Base-by-base conservation (phyloP, 1,140 invertebrate genomes). In the Brachionus plicatilis region DNA sequence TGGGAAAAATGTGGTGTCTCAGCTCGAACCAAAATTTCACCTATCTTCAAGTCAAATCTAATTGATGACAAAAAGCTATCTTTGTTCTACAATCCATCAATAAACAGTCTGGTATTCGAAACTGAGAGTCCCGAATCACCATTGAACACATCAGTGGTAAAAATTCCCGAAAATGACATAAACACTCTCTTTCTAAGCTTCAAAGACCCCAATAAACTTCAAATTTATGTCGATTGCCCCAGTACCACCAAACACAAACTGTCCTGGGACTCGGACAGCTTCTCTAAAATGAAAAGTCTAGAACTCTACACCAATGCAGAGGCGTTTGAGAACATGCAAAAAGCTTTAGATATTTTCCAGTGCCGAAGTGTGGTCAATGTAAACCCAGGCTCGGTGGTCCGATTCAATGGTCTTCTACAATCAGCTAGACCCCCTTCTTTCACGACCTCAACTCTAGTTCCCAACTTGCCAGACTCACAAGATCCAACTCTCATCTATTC, bases 1-100 rank as follows among this genome's bases (percentile, higher is more conserved):
- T 76, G 72, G 72, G 72, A 76, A 76, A 76, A 76, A 50, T 76
- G 72, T 4, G 72, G 72, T 53, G 45, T 76, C 12, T 12, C 20
- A 33, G 72, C 72, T 14, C 17, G 45, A 50, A 76, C 72, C 0
- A 76, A 53, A 76, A 76, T 76, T 45, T 50, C 72, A 20, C 41
- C 41, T 24, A 76, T 76, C 24, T 76, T 76, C n/a, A 76, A 29
- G 27, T 76, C 72, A 53, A 50, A 11, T 29, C 27, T 76, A 50
- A 12, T 37, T 50, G 72, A 50, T 29, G 27, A 29, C 8, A 50
- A 47, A 27, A 76, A 24, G 43, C 43, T 76, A 3, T 50, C 43
- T 33, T 24, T 76, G 17, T 76, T 27, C 29, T 76, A 76, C 33
- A 76, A 76, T 76, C 72, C 72, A 12, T 50, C 43, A 27, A 9